Percentiles rank a stretch among this genome's conserved stretches.
These are phyloP conservation scores for Amphipoea oculea DNA, from an alignment of 2,888 invertebrate species.

Conservation along the genomic window DNA sequence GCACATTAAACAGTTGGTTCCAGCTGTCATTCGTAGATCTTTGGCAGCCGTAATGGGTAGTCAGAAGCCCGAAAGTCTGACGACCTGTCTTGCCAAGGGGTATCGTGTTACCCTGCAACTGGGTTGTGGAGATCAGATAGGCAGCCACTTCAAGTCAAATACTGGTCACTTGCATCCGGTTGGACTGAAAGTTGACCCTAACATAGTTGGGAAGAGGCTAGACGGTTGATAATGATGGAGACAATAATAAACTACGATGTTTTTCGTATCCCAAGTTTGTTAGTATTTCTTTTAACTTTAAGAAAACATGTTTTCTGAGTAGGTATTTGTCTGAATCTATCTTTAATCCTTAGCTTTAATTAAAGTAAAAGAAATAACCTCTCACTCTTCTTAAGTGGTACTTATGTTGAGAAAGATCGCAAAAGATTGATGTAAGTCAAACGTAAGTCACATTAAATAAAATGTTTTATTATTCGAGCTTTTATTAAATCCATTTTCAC, in stretches of 20 bases:
- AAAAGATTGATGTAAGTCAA: conserved; percentile 14
- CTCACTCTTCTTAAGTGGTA: neutral
- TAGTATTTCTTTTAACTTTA: neutral
- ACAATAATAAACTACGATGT: too few relatives aligned
- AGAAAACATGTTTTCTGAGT: neutral
- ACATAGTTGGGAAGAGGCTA: neutral
- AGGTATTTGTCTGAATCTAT: neutral
- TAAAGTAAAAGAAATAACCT: conserved; percentile 2
- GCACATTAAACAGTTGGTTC: too few relatives aligned
- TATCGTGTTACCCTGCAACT: neutral
- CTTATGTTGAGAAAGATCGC: conserved; percentile 11
- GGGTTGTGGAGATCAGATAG: neutral
- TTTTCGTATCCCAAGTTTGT: neutral
- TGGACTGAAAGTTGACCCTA: too few relatives aligned
- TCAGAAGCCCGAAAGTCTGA: neutral
- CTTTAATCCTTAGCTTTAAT: conserved; percentile 7
- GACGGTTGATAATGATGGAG: too few relatives aligned
- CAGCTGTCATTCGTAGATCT: neutral
- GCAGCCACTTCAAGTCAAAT: too few relatives aligned
- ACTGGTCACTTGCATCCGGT: too few relatives aligned
- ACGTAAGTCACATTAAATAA: conserved; percentile 13
- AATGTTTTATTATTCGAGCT: neutral
- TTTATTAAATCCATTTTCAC: neutral
- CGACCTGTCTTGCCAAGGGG: neutral
- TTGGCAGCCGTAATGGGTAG: too few relatives aligned